Evolutionary conservation across 2,113 vertebrate genomes (phyloP).

Genomic region (Mungos mungo): DNA sequence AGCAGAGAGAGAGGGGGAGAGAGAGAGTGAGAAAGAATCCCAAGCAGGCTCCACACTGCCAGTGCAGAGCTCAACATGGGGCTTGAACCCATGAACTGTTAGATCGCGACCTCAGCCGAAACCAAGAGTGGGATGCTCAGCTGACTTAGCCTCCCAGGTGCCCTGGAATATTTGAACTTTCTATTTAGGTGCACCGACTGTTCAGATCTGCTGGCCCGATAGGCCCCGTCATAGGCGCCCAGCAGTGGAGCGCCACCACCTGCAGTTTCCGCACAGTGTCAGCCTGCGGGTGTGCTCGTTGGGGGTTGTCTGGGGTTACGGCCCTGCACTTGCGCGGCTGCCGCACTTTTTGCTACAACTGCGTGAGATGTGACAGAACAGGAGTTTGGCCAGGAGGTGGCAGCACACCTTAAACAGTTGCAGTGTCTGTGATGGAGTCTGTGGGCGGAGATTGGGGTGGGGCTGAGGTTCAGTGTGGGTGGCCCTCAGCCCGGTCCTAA

Average conservation of each 20-base stretch:
- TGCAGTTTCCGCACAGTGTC: background rate
- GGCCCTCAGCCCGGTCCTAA: background rate
- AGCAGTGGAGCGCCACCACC: background rate
- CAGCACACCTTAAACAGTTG: background rate
- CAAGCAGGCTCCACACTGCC: too few species aligned
- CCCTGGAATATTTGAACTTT: too few species aligned
- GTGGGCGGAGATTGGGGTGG: too few species aligned
- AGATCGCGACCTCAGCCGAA: too few species aligned
- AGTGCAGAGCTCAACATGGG: too few species aligned
- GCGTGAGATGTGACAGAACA: background rate
- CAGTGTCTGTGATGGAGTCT: background rate
- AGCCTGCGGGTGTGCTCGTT: background rate
- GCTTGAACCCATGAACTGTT: too few species aligned
- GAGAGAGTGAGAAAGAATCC: too few species aligned
- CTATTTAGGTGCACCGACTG: too few species aligned
- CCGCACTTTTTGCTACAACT: background rate
- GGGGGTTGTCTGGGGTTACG: background rate
- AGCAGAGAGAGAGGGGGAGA: too few species aligned
- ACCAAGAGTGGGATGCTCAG: too few species aligned
- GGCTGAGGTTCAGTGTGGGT: too few species aligned
- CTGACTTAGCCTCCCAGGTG: too few species aligned
- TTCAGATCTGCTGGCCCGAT: background rate
- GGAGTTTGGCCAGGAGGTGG: constrained; percentile 30
- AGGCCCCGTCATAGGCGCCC: background rate
- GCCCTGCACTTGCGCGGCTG: background rate